Conservation (phyloP, 2,113 vertebrate species). For the Aix galericulata region DNA sequence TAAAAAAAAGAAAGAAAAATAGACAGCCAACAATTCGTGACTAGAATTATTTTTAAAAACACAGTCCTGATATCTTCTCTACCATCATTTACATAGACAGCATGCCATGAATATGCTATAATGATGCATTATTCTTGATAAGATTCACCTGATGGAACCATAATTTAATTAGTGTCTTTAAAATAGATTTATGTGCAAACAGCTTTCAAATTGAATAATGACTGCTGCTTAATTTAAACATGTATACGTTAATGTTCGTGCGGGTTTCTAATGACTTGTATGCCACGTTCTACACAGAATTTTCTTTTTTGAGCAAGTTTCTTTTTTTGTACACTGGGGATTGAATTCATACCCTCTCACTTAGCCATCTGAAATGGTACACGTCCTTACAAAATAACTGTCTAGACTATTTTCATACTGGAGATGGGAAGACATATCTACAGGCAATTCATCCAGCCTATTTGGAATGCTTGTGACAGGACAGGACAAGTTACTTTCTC, state of each 20-base stretch:
- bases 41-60: neutral
- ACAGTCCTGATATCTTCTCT: neutral
- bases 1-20: neutral
- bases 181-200: neutral
- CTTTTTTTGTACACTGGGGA: neutral
- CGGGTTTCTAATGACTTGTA: neutral
- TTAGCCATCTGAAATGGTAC: neutral
- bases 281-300: neutral
- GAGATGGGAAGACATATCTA: neutral
- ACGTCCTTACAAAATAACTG: neutral
- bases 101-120: neutral
- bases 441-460: neutral
- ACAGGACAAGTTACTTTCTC: neutral
- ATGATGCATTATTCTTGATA: neutral
- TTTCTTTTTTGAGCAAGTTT: neutral
- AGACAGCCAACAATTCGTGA: neutral
- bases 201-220: neutral
- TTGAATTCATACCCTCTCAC: neutral
- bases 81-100: neutral
- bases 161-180: neutral
- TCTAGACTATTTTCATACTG: neutral
- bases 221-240: neutral
- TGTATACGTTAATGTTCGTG: fast-evolving
- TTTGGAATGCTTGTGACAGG: neutral
- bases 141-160: neutral